Evolutionary conservation across 2,113 vertebrate species (phyloP).

Genomic region (Typhlomys cinereus): DNA sequence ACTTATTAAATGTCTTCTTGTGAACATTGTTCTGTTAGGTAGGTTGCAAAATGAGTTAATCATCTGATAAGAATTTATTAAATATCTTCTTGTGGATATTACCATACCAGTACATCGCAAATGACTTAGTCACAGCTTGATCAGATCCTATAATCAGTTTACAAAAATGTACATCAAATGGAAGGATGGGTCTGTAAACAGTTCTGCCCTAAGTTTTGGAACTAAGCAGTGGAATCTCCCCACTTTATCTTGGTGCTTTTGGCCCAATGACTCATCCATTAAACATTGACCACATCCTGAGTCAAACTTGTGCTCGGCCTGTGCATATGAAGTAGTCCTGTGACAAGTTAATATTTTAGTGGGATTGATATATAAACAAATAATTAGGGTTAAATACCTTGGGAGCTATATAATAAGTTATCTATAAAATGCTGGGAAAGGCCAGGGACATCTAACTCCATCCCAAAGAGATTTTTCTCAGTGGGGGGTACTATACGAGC

Average conservation of each 20-base stretch:
- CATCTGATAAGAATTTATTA: conserved; percentile 17
- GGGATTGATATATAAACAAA: conserved; percentile 27
- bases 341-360: conserved; percentile 50
- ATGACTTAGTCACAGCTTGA: conserved; percentile 8
- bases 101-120: neutral
- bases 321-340: neutral
- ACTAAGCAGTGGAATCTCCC: neutral
- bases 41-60: conserved; percentile 41
- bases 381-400: conserved; percentile 44
- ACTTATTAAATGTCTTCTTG: neutral
- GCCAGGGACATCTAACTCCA: neutral
- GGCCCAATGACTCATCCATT: conserved; percentile 24
- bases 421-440: conserved; percentile 18
- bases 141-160: neutral
- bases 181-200: neutral
- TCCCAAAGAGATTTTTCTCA: neutral
- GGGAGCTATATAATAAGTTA: neutral
- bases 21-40: neutral
- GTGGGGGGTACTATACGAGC: neutral
- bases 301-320: neutral
- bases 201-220: conserved; percentile 18
- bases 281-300: conserved; percentile 15
- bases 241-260: neutral
- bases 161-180: conserved; percentile 1
- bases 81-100: neutral